phyloP scores from a whole-genome alignment of 2,113 vertebrate genomes.

The zebrafish (Danio rerio) region GRCz12tu NC_133186.1:27321501-27322000 shows the following conservation, averaged over 20 bases:
- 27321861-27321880: conserved; percentile 79
- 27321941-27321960: conserved; percentile 42
- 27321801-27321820: conserved; percentile 14
- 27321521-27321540: neutral
- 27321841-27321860: neutral
- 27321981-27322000: conserved; percentile 13
- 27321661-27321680: conserved; percentile 72
- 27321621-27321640: conserved; percentile 50
- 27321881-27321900: conserved; percentile 79
- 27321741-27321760: conserved; percentile 22
- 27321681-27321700: conserved; percentile 61
- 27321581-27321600: neutral
- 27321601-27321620: conserved; percentile 67
- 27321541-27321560: conserved; percentile 12
- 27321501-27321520: conserved; percentile 42
- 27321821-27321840: neutral
- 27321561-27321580: conserved; percentile 5
- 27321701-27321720: conserved; percentile 69
- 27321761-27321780: conserved; percentile 38
- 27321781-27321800: conserved; percentile 36
- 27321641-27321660: conserved; percentile 68
- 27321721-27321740: conserved; percentile 48
- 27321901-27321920: conserved; percentile 64
- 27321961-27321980: neutral
- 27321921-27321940: conserved; percentile 67